phyloP scores from a whole-genome alignment of 2,113 vertebrate genomes.

The Lagenorhynchus albirostris region DNA sequence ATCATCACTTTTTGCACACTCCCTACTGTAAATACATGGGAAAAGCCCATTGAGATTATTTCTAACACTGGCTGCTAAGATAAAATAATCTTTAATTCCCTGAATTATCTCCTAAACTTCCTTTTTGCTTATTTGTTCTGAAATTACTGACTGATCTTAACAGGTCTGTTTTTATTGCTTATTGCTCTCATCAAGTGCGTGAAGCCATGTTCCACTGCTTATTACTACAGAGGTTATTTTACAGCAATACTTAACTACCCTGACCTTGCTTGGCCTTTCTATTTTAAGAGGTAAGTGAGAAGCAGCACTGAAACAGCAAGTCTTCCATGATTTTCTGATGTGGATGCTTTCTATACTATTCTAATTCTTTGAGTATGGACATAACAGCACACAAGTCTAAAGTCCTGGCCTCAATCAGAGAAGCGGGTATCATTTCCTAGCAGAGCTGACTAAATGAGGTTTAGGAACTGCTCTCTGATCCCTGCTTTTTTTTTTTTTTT shows the following conservation, averaged over 20 bases:
- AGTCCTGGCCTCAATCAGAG: not conserved
- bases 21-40: conserved; percentile 51
- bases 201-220: not conserved
- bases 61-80: conserved; percentile 46
- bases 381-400: not conserved
- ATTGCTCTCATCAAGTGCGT: not conserved
- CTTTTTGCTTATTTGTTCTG: conserved; percentile 66
- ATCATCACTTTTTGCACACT: conserved; percentile 8
- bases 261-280: conserved; percentile 72
- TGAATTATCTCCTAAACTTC: conserved; percentile 59
- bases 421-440: not conserved
- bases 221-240: conserved; percentile 3
- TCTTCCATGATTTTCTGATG: conserved; percentile 55
- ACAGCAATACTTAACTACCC: conserved; percentile 41
- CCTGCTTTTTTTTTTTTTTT: conserved; percentile 13
- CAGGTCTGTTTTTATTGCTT: conserved; percentile 64
- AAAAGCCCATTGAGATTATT: conserved; percentile 9
- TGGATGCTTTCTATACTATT: not conserved
- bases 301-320: not conserved
- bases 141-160: conserved; percentile 66
- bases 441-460: not conserved
- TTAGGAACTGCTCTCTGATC: not conserved
- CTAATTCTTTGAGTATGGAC: not conserved
- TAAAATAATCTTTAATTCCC: conserved; percentile 45
- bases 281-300: conserved; percentile 39